phyloP scores from a whole-genome alignment of 2,797 vertebrate genomes.

The Chaetodon trifasciatus region DNA sequence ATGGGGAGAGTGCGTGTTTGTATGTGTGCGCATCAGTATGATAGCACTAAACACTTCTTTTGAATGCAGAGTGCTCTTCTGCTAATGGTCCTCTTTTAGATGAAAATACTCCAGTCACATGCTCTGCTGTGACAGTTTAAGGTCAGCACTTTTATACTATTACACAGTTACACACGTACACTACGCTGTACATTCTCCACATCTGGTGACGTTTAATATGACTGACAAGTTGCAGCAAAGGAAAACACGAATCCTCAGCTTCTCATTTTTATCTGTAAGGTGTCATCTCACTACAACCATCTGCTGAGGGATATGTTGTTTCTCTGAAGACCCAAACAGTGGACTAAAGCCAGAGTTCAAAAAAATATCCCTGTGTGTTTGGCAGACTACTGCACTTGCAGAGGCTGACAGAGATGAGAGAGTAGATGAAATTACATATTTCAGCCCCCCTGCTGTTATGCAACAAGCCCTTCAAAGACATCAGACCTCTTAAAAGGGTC shows the following conservation, averaged over 20 bases:
- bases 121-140: constrained; percentile 49
- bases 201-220: constrained; percentile 72
- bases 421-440: constrained; percentile 73
- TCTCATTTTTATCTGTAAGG: constrained; percentile 67
- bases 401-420: constrained; percentile 65
- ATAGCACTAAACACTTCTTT: not conserved
- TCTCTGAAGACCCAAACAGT: constrained; percentile 52
- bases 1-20: not conserved
- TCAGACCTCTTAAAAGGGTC: constrained; percentile 41
- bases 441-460: constrained; percentile 47
- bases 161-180: constrained; percentile 68
- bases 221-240: constrained; percentile 61
- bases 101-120: constrained; percentile 46
- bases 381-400: constrained; percentile 54
- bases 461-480: constrained; percentile 36
- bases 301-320: constrained; percentile 63
- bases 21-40: not conserved
- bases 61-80: not conserved
- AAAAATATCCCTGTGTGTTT: constrained; percentile 58
- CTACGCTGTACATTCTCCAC: constrained; percentile 60
- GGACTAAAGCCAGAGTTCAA: constrained; percentile 42
- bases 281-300: constrained; percentile 61
- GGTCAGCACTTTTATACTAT: constrained; percentile 61
- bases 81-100: constrained; percentile 1
- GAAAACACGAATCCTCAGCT: constrained; percentile 65